Conservation (phyloP, 1,140 invertebrate species). For the Solenopsis fugax region DNA sequence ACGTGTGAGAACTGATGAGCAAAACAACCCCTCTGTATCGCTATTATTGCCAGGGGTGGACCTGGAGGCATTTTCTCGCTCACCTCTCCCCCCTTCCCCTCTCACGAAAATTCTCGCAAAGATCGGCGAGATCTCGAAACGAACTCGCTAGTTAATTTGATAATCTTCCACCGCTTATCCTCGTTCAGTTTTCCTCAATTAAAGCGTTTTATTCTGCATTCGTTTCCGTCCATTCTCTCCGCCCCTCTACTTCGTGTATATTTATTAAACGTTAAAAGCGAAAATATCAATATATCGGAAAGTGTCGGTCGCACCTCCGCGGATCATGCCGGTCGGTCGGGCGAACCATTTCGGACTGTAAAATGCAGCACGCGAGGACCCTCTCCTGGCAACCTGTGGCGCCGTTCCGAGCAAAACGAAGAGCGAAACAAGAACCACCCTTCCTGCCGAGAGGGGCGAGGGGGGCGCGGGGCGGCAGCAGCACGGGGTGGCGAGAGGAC, state of each 20-base stretch:
- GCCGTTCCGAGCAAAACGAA: constrained; percentile 60
- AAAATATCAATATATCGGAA: constrained; percentile 53
- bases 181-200: neutral
- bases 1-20: constrained; percentile 50
- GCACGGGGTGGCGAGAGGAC: constrained; percentile 12
- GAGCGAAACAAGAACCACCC: constrained; percentile 59
- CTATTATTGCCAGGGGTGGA: constrained; percentile 28
- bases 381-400: constrained; percentile 63
- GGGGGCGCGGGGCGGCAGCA: neutral
- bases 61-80: neutral
- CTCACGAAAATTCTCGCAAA: neutral
- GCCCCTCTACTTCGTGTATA: neutral
- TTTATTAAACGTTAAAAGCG: constrained; percentile 54
- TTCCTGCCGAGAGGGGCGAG: constrained; percentile 25
- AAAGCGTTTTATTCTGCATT: neutral
- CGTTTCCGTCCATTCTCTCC: neutral
- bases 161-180: neutral
- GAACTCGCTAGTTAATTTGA: neutral
- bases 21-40: constrained; percentile 15
- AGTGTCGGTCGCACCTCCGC: constrained; percentile 23
- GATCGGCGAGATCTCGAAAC: neutral
- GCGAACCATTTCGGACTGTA: constrained; percentile 49
- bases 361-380: constrained; percentile 62
- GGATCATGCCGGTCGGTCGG: constrained; percentile 16
- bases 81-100: too few species aligned